These are phyloP conservation scores for Teleopsis dalmanni DNA, from an alignment of 1,140 invertebrate genomes.

Conservation along the genomic window DNA sequence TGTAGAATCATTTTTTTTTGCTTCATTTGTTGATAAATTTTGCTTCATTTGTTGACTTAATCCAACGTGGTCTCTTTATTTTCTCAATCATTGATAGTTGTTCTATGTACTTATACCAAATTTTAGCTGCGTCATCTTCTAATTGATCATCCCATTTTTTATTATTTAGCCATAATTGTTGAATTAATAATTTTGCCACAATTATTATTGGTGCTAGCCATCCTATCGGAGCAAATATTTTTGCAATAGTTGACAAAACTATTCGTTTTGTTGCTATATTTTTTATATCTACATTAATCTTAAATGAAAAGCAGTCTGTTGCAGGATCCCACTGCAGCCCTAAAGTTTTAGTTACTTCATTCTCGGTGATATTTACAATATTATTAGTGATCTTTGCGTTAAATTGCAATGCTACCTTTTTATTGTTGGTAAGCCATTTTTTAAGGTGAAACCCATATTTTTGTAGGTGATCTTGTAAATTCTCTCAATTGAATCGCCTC, in stretches of 20 bases:
- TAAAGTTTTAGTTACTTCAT: slow-evolving; percentile 21
- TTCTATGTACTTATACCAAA: slow-evolving; percentile 16
- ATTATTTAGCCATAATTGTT: slow-evolving; percentile 29
- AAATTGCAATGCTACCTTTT: too few relatives aligned
- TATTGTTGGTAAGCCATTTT: slow-evolving; percentile 40
- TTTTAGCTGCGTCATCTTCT: slow-evolving; percentile 13
- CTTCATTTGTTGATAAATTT: too few relatives aligned
- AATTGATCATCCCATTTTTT: slow-evolving; percentile 36
- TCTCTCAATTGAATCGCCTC: slow-evolving; percentile 17
- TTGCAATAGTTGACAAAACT: slow-evolving; percentile 31
- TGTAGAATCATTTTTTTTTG: neutral
- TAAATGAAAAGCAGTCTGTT: slow-evolving; percentile 22
- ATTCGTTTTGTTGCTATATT: slow-evolving; percentile 23
- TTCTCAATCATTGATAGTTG: neutral
- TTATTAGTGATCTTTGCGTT: neutral
- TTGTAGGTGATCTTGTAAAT: slow-evolving; percentile 18
- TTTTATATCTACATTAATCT: too few relatives aligned
- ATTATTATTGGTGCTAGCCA: slow-evolving; percentile 34
- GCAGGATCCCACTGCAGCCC: slow-evolving; percentile 32
- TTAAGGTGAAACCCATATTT: slow-evolving; percentile 34
- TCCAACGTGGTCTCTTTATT: slow-evolving; percentile 4
- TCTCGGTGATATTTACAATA: slow-evolving; percentile 3
- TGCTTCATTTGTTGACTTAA: neutral
- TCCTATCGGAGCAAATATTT: slow-evolving; percentile 44
- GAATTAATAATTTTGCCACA: slow-evolving; percentile 41